phyloP scores from a whole-genome alignment of 2,888 invertebrate species.

The Cerceris ruficornis region DNA sequence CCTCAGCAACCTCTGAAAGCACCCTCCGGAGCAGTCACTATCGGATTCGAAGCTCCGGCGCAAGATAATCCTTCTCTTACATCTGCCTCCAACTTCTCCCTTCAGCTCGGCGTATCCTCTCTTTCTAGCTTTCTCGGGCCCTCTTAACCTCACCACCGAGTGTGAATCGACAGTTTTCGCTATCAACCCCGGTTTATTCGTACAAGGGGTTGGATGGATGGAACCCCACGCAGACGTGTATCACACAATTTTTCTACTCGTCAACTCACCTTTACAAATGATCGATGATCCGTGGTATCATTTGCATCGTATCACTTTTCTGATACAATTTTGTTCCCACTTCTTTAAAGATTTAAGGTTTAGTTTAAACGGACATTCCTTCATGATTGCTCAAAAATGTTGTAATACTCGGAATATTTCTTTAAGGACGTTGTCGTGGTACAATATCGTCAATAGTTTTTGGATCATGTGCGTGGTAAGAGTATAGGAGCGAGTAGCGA shows the following conservation, averaged over 20 bases:
- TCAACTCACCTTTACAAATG: constrained; percentile 53
- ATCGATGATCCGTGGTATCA: constrained; percentile 40
- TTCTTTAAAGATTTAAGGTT: constrained; percentile 24
- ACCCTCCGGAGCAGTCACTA: constrained; percentile 65
- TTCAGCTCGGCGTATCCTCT: constrained; percentile 13
- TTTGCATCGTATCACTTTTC: constrained; percentile 40
- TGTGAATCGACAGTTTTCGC: constrained; percentile 73
- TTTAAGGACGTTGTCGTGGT: too few species aligned
- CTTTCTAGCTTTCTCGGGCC: constrained; percentile 20
- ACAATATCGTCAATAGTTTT: too few species aligned
- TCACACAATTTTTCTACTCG: constrained; percentile 70
- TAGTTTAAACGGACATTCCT: neutral
- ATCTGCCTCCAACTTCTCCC: constrained; percentile 60
- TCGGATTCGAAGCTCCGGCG: constrained; percentile 73
- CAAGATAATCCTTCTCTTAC: constrained; percentile 79
- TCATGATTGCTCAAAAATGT: too few species aligned
- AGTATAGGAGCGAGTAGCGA: too few species aligned
- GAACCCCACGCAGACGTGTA: constrained; percentile 58
- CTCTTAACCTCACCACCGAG: constrained; percentile 49
- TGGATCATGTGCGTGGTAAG: too few species aligned
- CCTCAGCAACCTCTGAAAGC: constrained; percentile 50
- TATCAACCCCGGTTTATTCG: constrained; percentile 72
- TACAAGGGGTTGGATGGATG: constrained; percentile 51
- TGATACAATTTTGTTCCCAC: constrained; percentile 29
- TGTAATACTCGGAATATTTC: too few species aligned